Base-by-base conservation (phyloP, 2,888 invertebrate genomes). In the Seira sanloemensis region DNA sequence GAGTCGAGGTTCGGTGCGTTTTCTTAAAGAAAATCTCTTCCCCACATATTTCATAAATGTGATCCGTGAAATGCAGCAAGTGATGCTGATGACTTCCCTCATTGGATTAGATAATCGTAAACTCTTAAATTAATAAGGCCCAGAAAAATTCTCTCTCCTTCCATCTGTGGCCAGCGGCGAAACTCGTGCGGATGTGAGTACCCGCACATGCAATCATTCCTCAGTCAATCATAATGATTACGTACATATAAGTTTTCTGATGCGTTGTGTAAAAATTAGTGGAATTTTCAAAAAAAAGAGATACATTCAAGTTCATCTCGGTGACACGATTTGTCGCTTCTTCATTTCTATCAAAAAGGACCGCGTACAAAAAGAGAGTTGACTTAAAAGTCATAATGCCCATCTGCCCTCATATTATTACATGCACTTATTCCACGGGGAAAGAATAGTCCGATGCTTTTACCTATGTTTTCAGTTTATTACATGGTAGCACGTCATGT, bases 401-500 rank as follows among this genome's bases (percentile, higher is more conserved):
- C 58, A n/a, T 58, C 5, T 18, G 12, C n/a, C 16, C 5, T 58
- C 18, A n/a, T 58, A 58, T 9, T 58, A 58, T n/a, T 7, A 37
- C 12, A 37, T 37, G 37, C 37, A 37, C 37, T 37, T 37, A 37
- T 37, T 58, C 9, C n/a, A 9, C 2, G 18, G 58, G 58, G 58
- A 58, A n/a, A 58, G n/a, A 58, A 58, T 58, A 16, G 58, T 58
- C n/a, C 58, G 58, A 58, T 58, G 26, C 71, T 83, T 82, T 86
- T 86, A 78, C 78, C 80, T 67, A 69, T 84, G 83, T 86, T 87
- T 78, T 71, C 78, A 82, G 85, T 85, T 87, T 87, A 87, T 87
- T 87, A 84, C 87, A 67, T 66, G 69, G 74, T 80, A 85, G 86
- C 87, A 87, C 87, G 87, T 85, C 85, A 87, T 82, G 76, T 87